Evolutionary conservation across 1,140 invertebrate species (phyloP).

Genomic region (Lepidurus arcticus): DNA sequence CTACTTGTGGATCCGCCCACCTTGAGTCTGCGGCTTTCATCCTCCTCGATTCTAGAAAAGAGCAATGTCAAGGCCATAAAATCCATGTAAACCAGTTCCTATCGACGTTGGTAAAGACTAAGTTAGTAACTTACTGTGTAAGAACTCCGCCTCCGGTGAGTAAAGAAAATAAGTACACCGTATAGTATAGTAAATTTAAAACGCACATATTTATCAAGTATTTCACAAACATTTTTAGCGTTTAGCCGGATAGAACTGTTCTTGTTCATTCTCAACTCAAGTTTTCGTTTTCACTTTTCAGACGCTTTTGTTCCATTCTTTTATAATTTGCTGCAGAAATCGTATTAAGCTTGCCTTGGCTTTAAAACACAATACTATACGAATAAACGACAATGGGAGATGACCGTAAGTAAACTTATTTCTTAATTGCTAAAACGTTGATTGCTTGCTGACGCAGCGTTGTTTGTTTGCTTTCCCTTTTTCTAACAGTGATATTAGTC

Average conservation of each 20-base stretch:
- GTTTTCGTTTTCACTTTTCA: too few species aligned
- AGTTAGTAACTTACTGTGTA: too few species aligned
- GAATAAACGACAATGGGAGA: neutral
- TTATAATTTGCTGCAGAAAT: too few species aligned
- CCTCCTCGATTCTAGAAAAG: neutral
- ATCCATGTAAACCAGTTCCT: neutral
- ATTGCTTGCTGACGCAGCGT: neutral
- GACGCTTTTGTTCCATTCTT: too few species aligned
- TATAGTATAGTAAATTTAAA: too few species aligned
- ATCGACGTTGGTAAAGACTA: too few species aligned
- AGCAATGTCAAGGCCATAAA: neutral
- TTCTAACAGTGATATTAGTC: neutral
- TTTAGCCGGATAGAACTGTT: too few species aligned
- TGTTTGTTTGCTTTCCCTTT: neutral
- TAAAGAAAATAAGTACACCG: too few species aligned
- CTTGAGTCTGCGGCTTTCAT: conserved; percentile 9
- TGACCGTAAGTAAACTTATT: neutral
- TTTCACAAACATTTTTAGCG: too few species aligned
- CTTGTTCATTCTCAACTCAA: too few species aligned
- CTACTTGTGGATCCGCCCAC: neutral
- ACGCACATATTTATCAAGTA: too few species aligned
- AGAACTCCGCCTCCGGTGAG: too few species aligned
- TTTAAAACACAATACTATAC: neutral
- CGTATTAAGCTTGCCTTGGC: neutral
- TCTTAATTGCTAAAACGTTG: neutral